Base-by-base conservation (phyloP, 2,797 vertebrate genomes). In the Sphaeramia orbicularis region DNA sequence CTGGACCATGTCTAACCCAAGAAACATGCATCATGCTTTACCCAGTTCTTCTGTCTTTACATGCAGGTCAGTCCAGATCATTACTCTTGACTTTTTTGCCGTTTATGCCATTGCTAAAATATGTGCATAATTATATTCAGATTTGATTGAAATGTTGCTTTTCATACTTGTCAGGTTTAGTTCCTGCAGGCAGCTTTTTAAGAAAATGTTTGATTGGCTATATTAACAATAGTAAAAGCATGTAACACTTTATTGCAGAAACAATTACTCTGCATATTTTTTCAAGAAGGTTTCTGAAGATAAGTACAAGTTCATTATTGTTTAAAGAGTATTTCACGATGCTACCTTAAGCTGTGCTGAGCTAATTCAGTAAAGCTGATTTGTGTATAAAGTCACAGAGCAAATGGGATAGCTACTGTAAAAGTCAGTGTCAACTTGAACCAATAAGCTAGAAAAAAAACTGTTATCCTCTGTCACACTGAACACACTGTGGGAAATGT, bases 261-360 rank as follows among this genome's bases (percentile, higher is more conserved):
- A 51, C 47, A 62, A 30, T 57, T 65, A 12, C 18, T 64, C 43
- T 68, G 43, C 40, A 50, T 61, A 10, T 3, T 56, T 62, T 61
- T 51, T 35, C 32, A 69, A 72, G 45, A 27, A 68, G 49, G 61
- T 45, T 4, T 53, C 38, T 74, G 51, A 24, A 58, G 18, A 40
- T 45, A 30, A 30, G 27, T 30, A 30, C 32, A 35, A 35, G 27
- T 78, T 35, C 48, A 45, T 49, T 47, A 63, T 41, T 44, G 40
- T 74, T 51, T 18, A 18, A 70, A 76, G 37, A 65, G 47, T 60
- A 36, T 71, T 49, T 53, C 66, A 11, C 61, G 40, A 73, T 81
- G 85, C 86, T 90, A 89, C 85, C 51, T 59, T 70, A 58, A 71
- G 78, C 74, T 83, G 71, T 48, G 64, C 66, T 67, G 50, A 70